Evolutionary conservation across 1,140 invertebrate species (phyloP), one percentile per base, ranked within the genome.

Genomic region (Drosophila nasuta): DNA sequence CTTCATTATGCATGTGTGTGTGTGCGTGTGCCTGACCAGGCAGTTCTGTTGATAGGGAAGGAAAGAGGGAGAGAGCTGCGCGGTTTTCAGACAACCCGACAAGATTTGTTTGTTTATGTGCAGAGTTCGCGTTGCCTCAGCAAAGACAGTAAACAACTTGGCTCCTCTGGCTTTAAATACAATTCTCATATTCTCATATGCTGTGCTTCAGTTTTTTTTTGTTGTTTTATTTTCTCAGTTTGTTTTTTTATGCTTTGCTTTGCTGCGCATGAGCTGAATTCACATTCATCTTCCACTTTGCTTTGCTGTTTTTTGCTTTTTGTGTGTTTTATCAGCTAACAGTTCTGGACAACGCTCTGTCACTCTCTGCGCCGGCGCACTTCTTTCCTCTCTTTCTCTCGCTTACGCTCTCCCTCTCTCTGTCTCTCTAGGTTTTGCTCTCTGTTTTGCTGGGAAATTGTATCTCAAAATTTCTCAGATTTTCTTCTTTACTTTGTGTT

Each of bases 41-140:
- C 67, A 41, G 56, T 60, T 28, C 10, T 15, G 17, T 28, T 41
- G 20, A 10, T 13, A 30, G 5, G 5, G n/a, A 4, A 15, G 20
- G 41, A 10, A 59, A 43, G 41, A 11, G 6, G 17, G 10, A 1
- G 49, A 11, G 30, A 10, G 35, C n/a, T 43, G 41, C 41, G 41
- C 41, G 49, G 49, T 48, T 52, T 25, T 30, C 51, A 57, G 41
- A 56, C 57, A 74, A 20, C 33, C 35, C 49, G 51, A 69, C 66
- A 59, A 69, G 45, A 75, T 74, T 68, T 74, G 64, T 74, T 74
- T 74, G 71, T 68, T 74, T 74, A 68, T 74, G 45, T 72, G 71
- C 54, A 51, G 58, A 63, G 66, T 75, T 63, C 66, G 65, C 71
- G 30, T 74, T 74, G 63, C 52, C 54, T 56, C 54, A 52, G 54